Base-by-base conservation (phyloP, 2,113 vertebrate genomes). In the Ceyx cyanopectus region DNA sequence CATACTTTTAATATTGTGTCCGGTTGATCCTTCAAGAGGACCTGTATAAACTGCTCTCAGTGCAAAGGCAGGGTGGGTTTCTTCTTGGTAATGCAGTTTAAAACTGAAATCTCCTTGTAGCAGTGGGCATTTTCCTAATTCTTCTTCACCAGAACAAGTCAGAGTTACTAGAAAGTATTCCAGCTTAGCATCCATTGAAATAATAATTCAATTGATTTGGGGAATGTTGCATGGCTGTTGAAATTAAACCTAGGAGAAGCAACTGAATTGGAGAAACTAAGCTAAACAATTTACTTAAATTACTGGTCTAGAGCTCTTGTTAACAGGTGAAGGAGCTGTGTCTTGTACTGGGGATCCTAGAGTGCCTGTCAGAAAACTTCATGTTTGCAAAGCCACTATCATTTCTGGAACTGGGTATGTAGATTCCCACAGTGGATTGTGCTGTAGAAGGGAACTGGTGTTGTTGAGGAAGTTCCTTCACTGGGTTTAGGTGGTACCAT, bases 321-420 rank as follows among this genome's bases (percentile, higher is more conserved):
- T 92, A 56, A 53, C 41, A 46, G 23, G 29, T 61, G 12, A 24
- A 88, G 84, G 54, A 68, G n/a, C 72, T 61, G 10, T 26, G 1
- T 41, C 34, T 61, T 65, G 19, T 58, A 9, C 37, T 56, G 22
- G 65, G 53, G 65, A 80, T 22, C 34, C 1, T 19, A 24, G 8
- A 27, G 27, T n/a, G 37, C 57, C 75, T 91, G 56, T 94, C 76
- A 75, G 19, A 92, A 83, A 67, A 86, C 73, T 46, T 86, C 76
- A 58, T 57, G 30, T 53, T 88, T 91, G 18, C 81, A 84, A 93
- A 76, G 92, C 7, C 29, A 23, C 48, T 89, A n/a, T 88, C 14
- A 46, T 76, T 81, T 93, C 23, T 81, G 69, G 76, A 96, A 91
- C 40, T 80, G 72, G 60, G 30, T 85, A 32, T 22, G 93, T 84